Evolutionary conservation across 2,113 vertebrate species (phyloP).

Genomic region (Meleagris gallopavo): DNA sequence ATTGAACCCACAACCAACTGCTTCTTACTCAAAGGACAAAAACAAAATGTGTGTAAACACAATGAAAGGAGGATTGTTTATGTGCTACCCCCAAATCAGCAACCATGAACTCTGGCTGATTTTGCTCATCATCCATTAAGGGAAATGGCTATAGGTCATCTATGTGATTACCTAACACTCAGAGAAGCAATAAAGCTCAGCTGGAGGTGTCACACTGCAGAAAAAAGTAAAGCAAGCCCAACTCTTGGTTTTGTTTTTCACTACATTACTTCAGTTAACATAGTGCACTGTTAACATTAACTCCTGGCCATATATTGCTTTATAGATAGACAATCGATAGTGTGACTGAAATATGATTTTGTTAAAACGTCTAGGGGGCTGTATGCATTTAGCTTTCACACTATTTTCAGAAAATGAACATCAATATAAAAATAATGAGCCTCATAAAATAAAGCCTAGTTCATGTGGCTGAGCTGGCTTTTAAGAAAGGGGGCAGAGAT

Average conservation of each 20-base stretch:
- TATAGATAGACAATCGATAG: constrained; percentile 77
- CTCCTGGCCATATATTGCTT: constrained; percentile 67
- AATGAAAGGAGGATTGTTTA: constrained; percentile 42
- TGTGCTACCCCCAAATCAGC: constrained; percentile 16
- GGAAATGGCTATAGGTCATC: constrained; percentile 48
- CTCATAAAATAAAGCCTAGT: constrained; percentile 73
- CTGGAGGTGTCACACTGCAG: constrained; percentile 52
- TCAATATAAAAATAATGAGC: constrained; percentile 79
- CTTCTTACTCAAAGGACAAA: constrained; percentile 1
- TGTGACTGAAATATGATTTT: constrained; percentile 77
- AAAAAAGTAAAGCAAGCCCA: constrained; percentile 39
- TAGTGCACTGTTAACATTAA: constrained; percentile 75
- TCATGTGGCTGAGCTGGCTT: constrained; percentile 72
- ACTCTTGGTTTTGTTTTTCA: constrained; percentile 64
- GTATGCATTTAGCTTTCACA: constrained; percentile 76
- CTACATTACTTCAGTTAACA: constrained; percentile 74
- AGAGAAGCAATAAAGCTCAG: constrained; percentile 47
- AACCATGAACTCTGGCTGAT: constrained; percentile 57
- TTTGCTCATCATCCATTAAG: constrained; percentile 66
- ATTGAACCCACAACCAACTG: not conserved
- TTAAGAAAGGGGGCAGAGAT: constrained; percentile 72
- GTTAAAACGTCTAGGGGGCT: constrained; percentile 73
- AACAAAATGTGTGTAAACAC: constrained; percentile 16
- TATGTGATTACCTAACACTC: constrained; percentile 62
- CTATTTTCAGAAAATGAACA: constrained; percentile 78